A percentile compares a stretch with the other conserved stretches of the same genome.
phyloP scores from a whole-genome alignment of 2,797 vertebrate species.

The Sebastes aleutianus region DNA sequence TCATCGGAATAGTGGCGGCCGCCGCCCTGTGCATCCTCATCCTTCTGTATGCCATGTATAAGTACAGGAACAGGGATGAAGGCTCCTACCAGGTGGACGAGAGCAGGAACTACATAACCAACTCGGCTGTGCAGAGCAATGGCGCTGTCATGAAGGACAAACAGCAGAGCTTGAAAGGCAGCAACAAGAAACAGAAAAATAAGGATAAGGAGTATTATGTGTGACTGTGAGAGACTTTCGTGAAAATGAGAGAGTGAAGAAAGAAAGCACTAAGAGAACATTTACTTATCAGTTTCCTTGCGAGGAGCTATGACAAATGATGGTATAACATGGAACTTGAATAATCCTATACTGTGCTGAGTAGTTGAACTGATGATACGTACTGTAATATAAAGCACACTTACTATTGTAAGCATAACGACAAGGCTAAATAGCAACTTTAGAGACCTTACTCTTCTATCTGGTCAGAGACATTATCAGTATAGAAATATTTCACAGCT shows the following conservation, averaged over 20 bases:
- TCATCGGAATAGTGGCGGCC: constrained; percentile 99
- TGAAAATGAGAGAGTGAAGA: constrained; percentile 47
- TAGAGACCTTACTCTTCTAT: constrained; percentile 85
- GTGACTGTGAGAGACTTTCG: constrained; percentile 82
- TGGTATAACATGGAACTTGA: constrained; percentile 80
- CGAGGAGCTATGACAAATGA: constrained; percentile 76
- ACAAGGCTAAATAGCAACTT: constrained; percentile 84
- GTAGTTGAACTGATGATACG: constrained; percentile 87
- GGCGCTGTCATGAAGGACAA: constrained; percentile 98
- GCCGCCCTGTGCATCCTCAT: constrained; percentile 99
- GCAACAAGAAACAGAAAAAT: constrained; percentile 99
- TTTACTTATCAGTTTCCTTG: constrained; percentile 65
- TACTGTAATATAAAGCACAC: constrained; percentile 96
- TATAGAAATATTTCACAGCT: constrained; percentile 91
- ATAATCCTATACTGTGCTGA: constrained; percentile 85
- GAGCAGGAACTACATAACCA: constrained; percentile 99
- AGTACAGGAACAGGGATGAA: constrained; percentile 99
- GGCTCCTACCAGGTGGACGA: constrained; percentile 99
- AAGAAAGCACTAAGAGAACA: constrained; percentile 64
- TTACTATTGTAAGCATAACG: constrained; percentile 85
- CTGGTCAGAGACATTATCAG: constrained; percentile 83
- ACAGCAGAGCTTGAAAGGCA: constrained; percentile 93
- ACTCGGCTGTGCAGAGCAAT: constrained; percentile 98
- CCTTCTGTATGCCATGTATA: constrained; percentile 99
- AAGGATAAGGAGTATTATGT: constrained; percentile 99